phyloP scores from a whole-genome alignment of 1,140 invertebrate genomes.

The Eumeta japonica region DNA sequence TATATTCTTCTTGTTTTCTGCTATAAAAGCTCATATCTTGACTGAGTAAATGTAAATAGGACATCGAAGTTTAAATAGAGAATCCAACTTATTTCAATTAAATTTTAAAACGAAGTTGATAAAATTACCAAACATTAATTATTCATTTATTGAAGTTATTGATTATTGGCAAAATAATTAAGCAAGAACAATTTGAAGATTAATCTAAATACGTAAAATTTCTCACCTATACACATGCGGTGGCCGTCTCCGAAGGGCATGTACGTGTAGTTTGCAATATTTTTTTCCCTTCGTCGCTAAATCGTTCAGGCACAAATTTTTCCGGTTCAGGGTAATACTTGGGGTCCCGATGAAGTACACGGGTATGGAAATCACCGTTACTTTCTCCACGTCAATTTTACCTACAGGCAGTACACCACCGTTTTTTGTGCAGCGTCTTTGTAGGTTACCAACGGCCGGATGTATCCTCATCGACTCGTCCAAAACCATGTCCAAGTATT shows the following conservation, averaged over 20 bases:
- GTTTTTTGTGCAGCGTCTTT: conserved; percentile 15
- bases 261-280: conserved; percentile 39
- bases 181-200: neutral
- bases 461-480: conserved; percentile 50
- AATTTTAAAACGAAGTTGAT: too few species aligned
- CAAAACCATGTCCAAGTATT: conserved; percentile 38
- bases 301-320: conserved; percentile 63
- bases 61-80: too few species aligned
- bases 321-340: conserved; percentile 60
- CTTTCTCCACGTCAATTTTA: conserved; percentile 30
- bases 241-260: conserved; percentile 61
- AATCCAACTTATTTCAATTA: too few species aligned
- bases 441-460: conserved; percentile 28
- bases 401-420: conserved; percentile 21
- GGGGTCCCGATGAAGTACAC: conserved; percentile 33
- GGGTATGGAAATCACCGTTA: conserved; percentile 21
- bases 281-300: conserved; percentile 34
- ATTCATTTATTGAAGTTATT: too few species aligned
- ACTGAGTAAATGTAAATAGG: too few species aligned
- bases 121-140: too few species aligned
- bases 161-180: too few species aligned
- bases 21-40: too few species aligned
- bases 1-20: too few species aligned
- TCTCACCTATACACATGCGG: conserved; percentile 48
- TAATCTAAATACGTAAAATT: too few species aligned